Base-by-base conservation (phyloP, 2,888 invertebrate species). In the Megaustenia siamemsis region DNA sequence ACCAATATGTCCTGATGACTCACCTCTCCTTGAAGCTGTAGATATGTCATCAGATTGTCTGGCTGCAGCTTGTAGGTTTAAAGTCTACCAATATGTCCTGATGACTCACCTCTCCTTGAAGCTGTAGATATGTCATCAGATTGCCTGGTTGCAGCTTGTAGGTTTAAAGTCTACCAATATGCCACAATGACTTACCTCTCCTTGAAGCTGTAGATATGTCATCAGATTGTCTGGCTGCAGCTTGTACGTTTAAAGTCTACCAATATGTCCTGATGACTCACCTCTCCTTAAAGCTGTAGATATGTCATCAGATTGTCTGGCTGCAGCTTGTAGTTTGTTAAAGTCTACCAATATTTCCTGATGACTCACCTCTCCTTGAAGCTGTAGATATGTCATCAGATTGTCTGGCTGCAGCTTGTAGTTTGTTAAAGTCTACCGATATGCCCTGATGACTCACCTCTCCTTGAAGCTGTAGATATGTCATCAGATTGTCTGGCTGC, bases 401-500 rank as follows among this genome's bases (percentile, higher is more conserved):
- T 97, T 96, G 0, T 96, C 96, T 0, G 95, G 95, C 80, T 96
- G 90, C 49, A 93, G 89, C 82, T 93, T 93, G 79, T n/a, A n/a
- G n/a, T n/a, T n/a, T n/a, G n/a, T n/a, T n/a, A n/a, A n/a, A n/a
- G n/a, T n/a, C n/a, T n/a, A n/a, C n/a, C n/a, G n/a, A n/a, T n/a
- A n/a, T n/a, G n/a, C n/a, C n/a, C n/a, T n/a, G n/a, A n/a, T n/a
- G n/a, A 49, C 89, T 86, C 86, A 94, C 94, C 90, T 93, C 91
- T 85, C 93, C 94, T 90, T 95, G 95, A 3, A 90, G 86, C 85
- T 93, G 89, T 53, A 96, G 91, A 89, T 95, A 95, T 60, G 95
- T 95, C 96, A 97, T 96, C 56, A 99, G 95, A 88, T 97, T 96
- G 0, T 96, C 96, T 0, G 95, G 95, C 80, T 96, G 90, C 49